phyloP scores from a whole-genome alignment of 2,888 invertebrate genomes.

The Stegana nigrithorax region DNA sequence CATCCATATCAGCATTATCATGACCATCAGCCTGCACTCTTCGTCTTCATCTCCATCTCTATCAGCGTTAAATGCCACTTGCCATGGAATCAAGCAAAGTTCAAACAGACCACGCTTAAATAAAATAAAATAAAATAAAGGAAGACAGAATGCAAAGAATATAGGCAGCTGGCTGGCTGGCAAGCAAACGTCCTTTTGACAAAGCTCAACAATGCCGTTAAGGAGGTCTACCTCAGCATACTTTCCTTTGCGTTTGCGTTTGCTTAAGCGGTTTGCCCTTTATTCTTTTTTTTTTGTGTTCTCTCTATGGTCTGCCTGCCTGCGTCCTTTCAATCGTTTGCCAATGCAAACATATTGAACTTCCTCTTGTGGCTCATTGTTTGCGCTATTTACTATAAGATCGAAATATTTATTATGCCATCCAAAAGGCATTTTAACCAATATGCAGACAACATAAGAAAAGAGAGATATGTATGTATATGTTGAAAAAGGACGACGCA shows the following conservation, averaged over 20 bases:
- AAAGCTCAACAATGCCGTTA: conserved; percentile 22
- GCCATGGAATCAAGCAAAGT: conserved; percentile 31
- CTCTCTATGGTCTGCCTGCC: not conserved
- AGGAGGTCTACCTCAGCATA: not conserved
- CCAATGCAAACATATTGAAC: conserved; percentile 60
- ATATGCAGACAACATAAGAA: conserved; percentile 29
- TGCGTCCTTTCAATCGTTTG: conserved; percentile 16
- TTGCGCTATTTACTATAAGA: conserved; percentile 43
- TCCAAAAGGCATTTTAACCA: conserved; percentile 47
- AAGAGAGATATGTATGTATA: not conserved
- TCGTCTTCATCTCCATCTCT: conserved; percentile 24
- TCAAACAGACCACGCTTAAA: conserved; percentile 12
- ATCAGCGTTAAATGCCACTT: conserved; percentile 34
- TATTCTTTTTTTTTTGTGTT: not conserved
- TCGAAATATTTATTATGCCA: conserved; percentile 58
- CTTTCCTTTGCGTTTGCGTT: conserved; percentile 27
- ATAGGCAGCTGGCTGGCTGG: too few relatives aligned
- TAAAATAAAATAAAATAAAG: not conserved
- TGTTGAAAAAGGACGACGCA: conserved; percentile 5
- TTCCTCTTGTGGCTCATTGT: conserved; percentile 50
- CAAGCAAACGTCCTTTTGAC: conserved; percentile 30
- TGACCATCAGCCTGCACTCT: not conserved
- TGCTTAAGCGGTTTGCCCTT: conserved; percentile 16
- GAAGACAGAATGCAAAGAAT: conserved; percentile 19
- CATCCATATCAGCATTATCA: not conserved